Conservation (phyloP, 2,797 vertebrate species). For the Knipowitschia caucasica region DNA sequence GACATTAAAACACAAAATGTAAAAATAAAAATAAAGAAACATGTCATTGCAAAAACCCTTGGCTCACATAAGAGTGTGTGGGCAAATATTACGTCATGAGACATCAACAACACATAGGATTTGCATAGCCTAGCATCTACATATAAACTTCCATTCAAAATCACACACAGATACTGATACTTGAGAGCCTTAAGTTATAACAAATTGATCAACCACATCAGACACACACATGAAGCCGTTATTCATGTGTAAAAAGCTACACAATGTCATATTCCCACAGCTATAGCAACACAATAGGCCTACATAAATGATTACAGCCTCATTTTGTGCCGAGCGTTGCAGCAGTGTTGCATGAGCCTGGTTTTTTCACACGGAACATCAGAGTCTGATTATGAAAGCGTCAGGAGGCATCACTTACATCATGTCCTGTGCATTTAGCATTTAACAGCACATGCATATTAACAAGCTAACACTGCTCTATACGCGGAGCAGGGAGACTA, state of each 20-base stretch:
- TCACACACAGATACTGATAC: too few relatives aligned
- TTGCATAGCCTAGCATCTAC: too few relatives aligned
- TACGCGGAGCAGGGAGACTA: conserved; percentile 43
- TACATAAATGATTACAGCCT: conserved; percentile 2
- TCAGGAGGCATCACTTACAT: conserved; percentile 66
- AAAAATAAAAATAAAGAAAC: too few relatives aligned
- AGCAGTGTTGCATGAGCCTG: background rate
- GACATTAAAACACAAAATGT: too few relatives aligned
- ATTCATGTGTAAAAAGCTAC: background rate
- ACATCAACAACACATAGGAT: too few relatives aligned
- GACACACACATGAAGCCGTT: background rate
- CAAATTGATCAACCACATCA: too few relatives aligned
- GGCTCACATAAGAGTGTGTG: too few relatives aligned
- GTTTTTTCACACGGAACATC: conserved; percentile 36
- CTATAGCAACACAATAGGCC: background rate
- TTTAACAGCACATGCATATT: conserved; percentile 73
- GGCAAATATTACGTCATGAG: too few relatives aligned
- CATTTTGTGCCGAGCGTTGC: background rate
- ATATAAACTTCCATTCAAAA: too few relatives aligned
- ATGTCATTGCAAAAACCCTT: too few relatives aligned
- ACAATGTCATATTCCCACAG: background rate
- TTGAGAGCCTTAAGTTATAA: too few relatives aligned
- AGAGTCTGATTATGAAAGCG: conserved; percentile 63
- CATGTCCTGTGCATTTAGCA: conserved; percentile 49
- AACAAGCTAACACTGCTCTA: conserved; percentile 51